Evolutionary conservation across 2,888 invertebrate genomes (phyloP).

Genomic region (Ernsta delagoae): DNA sequence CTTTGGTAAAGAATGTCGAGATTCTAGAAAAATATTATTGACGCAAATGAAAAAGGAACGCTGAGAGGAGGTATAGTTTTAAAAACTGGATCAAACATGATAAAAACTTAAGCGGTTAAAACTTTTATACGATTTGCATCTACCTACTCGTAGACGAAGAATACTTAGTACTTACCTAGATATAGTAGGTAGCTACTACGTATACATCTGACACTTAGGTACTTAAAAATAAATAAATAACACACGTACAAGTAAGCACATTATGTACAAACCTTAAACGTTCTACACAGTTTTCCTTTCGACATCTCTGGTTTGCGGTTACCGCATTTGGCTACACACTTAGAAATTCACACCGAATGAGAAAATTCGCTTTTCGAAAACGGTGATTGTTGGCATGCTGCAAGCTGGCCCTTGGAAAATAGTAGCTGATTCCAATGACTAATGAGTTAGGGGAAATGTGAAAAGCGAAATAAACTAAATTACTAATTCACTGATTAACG

Average conservation of each 20-base stretch:
- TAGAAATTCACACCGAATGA: slow-evolving; percentile 65
- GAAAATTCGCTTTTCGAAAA: slow-evolving; percentile 53
- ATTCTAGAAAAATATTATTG: background rate
- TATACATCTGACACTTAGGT: no score
- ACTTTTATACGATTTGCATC: no score
- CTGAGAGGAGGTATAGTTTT: background rate
- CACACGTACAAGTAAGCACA: background rate
- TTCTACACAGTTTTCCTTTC: slow-evolving; percentile 33
- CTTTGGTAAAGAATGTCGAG: background rate
- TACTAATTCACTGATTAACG: slow-evolving; percentile 47
- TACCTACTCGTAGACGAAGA: no score
- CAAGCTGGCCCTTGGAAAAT: slow-evolving; percentile 64
- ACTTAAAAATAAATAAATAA: background rate
- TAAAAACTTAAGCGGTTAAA: background rate
- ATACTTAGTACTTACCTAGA: no score
- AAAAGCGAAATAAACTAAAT: slow-evolving; percentile 70
- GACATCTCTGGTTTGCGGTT: slow-evolving; percentile 52
- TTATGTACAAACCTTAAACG: slow-evolving; percentile 18
- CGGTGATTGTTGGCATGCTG: background rate
- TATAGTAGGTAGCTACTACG: no score
- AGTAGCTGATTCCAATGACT: slow-evolving; percentile 68
- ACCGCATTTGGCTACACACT: slow-evolving; percentile 64
- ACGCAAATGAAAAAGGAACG: background rate
- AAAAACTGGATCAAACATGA: background rate
- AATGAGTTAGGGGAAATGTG: slow-evolving; percentile 68